These are phyloP conservation scores for Etheostoma nigrum DNA, from an alignment of 2,797 vertebrate species.

Conservation along the genomic window DNA sequence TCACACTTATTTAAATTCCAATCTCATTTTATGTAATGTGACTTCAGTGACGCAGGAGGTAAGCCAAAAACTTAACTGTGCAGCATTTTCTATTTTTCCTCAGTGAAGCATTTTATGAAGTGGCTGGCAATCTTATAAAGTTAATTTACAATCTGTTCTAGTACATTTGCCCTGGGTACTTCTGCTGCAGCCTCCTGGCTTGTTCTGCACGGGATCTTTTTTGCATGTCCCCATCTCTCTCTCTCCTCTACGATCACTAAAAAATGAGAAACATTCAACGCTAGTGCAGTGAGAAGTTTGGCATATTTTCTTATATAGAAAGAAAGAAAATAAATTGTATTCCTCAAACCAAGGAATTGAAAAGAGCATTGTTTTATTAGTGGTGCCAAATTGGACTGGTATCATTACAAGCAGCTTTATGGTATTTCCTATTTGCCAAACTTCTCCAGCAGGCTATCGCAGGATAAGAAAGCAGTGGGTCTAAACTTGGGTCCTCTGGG, in stretches of 20 bases:
- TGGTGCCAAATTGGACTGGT: background rate
- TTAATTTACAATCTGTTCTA: background rate
- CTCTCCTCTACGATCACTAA: background rate
- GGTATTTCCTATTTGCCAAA: background rate
- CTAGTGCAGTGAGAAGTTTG: background rate
- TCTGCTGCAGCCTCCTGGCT: background rate
- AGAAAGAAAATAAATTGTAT: background rate
- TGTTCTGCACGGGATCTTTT: background rate
- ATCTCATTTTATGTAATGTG: constrained; percentile 33
- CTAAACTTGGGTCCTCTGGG: background rate
- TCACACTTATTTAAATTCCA: constrained; percentile 29
- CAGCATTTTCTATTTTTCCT: constrained; percentile 4
- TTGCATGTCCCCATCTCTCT: background rate
- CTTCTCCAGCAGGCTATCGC: background rate
- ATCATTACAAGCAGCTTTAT: background rate
- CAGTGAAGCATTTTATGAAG: constrained; percentile 4
- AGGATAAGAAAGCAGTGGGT: background rate
- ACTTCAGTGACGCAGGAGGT: constrained; percentile 4
- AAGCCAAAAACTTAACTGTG: background rate
- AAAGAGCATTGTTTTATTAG: background rate
- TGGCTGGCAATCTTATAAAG: background rate
- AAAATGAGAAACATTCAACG: too few species aligned
- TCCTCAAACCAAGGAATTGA: background rate
- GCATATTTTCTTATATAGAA: background rate
- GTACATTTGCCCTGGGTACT: background rate